Base-by-base conservation (phyloP, 2,888 invertebrate species). In the Pammene aurita region DNA sequence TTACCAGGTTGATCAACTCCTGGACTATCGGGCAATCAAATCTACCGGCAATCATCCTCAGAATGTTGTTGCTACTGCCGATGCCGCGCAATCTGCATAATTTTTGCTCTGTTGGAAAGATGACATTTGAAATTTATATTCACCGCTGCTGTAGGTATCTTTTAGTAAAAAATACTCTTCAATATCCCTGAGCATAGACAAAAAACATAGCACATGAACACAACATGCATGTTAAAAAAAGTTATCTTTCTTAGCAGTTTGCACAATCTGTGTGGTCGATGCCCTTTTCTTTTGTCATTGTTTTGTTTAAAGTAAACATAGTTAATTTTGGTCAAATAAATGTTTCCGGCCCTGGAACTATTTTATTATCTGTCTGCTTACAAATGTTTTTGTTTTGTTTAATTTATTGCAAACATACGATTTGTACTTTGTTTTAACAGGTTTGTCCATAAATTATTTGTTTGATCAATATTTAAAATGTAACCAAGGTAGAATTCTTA, bases 241-340 rank as follows among this genome's bases (percentile, higher is more conserved):
- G 10, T 52, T 34, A n/a, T 14, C 60, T 62, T 62, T 55, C 26
- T 26, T 26, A 26, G 48, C 60, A 61, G 60, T 56, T 81, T 79
- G 75, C 76, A 73, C 83, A 83, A 83, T 82, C 77, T 83, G 89
- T 90, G 90, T 88, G 90, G 90, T 82, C 88, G 71, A 65, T 42
- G 69, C 67, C 70, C 66, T 73, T 74, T 76, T 79, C 80, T 78
- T 75, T 77, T 76, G 81, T 54, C 54, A 54, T 54, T 54, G 54
- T 54, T 54, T 82, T 77, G 76, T 80, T 77, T 71, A 82, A 84
- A 83, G 76, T 81, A 83, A 88, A 89, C 85, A 88, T 81, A 73
- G 76, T 78, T 78, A 75, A 75, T 70, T 56, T 72, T 73, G 75
- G 63, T 63, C 69, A 74, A 74, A 74, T 71, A 74, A 72, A 74